phyloP scores from a whole-genome alignment of 2,113 vertebrate species.

The Echinops telfairi region DNA sequence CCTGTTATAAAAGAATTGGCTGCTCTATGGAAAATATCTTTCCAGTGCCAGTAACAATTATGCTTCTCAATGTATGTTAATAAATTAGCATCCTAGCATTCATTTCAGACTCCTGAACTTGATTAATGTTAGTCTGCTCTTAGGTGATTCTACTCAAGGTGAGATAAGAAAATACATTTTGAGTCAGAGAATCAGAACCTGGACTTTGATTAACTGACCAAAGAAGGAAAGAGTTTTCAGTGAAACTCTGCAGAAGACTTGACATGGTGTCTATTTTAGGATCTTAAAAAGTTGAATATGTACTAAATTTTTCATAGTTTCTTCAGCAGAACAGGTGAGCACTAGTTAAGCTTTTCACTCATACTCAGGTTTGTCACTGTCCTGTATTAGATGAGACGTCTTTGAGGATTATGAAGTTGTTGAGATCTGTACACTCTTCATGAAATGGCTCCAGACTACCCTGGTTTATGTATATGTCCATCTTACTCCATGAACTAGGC shows the following conservation, averaged over 20 bases:
- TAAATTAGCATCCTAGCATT: slow-evolving; percentile 7
- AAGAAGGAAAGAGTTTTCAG: slow-evolving; percentile 6
- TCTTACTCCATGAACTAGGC: neutral
- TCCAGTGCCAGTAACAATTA: neutral
- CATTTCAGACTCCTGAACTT: neutral
- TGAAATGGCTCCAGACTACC: neutral
- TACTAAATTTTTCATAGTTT: slow-evolving; percentile 41
- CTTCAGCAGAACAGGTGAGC: slow-evolving; percentile 11
- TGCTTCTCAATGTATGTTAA: slow-evolving; percentile 22
- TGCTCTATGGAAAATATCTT: slow-evolving; percentile 16
- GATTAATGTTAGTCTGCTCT: neutral
- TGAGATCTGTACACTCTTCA: neutral
- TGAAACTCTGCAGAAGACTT: neutral
- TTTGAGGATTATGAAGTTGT: neutral
- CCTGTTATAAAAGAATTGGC: neutral
- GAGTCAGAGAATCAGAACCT: slow-evolving; percentile 36
- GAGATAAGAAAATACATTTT: slow-evolving; percentile 26
- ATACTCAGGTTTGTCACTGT: neutral
- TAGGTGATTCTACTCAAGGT: neutral
- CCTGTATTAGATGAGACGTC: neutral
- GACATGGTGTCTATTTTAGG: neutral
- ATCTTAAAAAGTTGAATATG: slow-evolving; percentile 34
- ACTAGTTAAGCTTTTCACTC: neutral
- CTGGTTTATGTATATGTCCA: neutral
- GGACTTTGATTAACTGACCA: neutral